phyloP scores from a whole-genome alignment of 2,888 invertebrate genomes.

The Melanargia galathea region DNA sequence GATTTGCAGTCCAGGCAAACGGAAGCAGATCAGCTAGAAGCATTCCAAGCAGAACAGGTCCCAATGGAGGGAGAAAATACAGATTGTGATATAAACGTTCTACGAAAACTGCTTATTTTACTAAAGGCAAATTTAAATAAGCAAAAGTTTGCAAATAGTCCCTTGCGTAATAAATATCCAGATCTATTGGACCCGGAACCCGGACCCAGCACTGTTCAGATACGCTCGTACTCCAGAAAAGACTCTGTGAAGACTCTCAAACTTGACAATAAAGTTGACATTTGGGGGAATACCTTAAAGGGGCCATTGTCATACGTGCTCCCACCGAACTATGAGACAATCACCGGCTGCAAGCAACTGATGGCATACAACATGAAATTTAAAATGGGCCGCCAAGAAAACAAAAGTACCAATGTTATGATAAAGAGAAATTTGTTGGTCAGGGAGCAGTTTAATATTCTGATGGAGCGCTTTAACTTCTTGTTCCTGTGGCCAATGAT shows the following conservation, averaged over 20 bases:
- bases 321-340: slow-evolving; percentile 63
- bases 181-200: slow-evolving; percentile 44
- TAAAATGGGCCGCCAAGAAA: slow-evolving; percentile 34
- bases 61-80: background rate
- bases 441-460: slow-evolving; percentile 48
- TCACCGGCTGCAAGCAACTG: slow-evolving; percentile 62
- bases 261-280: slow-evolving; percentile 47
- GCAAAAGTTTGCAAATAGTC: slow-evolving; percentile 48
- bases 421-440: slow-evolving; percentile 51
- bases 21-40: slow-evolving; percentile 37
- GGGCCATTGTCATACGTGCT: slow-evolving; percentile 51
- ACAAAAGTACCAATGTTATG: slow-evolving; percentile 46
- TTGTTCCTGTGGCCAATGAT: slow-evolving; percentile 67
- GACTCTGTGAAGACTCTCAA: slow-evolving; percentile 39
- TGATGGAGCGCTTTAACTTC: slow-evolving; percentile 58
- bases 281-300: slow-evolving; percentile 57
- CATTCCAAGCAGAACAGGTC: slow-evolving; percentile 32
- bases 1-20: slow-evolving; percentile 52
- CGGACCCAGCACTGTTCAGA: slow-evolving; percentile 45
- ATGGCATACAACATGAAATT: slow-evolving; percentile 48
- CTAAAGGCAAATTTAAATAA: slow-evolving; percentile 57
- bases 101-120: slow-evolving; percentile 57
- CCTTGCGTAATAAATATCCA: slow-evolving; percentile 47
- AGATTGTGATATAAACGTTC: slow-evolving; percentile 50
- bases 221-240: slow-evolving; percentile 65